A percentile compares a stretch with the other conserved stretches of the same genome.
These are phyloP conservation scores for Cynoglossus semilaevis DNA, from an alignment of 2,113 vertebrate genomes.

Conservation along the genomic window DNA sequence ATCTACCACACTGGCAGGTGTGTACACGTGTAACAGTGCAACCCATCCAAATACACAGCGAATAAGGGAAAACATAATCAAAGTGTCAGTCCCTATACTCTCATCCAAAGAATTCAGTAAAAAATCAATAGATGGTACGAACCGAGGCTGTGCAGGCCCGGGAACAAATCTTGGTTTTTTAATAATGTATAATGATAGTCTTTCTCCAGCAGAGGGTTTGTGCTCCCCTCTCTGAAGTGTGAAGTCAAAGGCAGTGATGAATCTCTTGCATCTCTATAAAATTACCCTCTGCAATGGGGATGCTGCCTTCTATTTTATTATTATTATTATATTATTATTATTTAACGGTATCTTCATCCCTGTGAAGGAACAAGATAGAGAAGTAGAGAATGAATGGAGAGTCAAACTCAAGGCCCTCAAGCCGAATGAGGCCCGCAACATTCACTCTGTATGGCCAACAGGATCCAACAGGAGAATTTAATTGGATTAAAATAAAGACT, in stretches of 20 bases:
- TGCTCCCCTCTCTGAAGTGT: conserved; percentile 56
- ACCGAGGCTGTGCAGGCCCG: conserved; percentile 42
- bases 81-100: conserved; percentile 51
- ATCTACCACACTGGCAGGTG: neutral
- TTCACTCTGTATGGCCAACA: too few species aligned
- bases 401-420: too few species aligned
- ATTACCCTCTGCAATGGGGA: too few species aligned
- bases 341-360: too few species aligned
- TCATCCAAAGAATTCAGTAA: conserved; percentile 56
- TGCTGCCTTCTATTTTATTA: too few species aligned
- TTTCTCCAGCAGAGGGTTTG: conserved; percentile 49
- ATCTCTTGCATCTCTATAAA: conserved; percentile 9
- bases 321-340: too few species aligned
- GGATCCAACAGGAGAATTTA: too few species aligned
- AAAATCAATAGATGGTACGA: conserved; percentile 66
- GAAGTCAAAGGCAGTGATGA: conserved; percentile 57
- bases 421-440: too few species aligned
- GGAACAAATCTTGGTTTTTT: conserved; percentile 44
- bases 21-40: neutral
- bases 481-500: too few species aligned
- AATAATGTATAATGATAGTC: conserved; percentile 61
- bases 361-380: too few species aligned
- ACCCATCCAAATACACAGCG: conserved; percentile 6
- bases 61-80: conserved; percentile 49
- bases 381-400: too few species aligned